A percentile compares a stretch with the other conserved stretches of the same genome.
phyloP scores from a whole-genome alignment of 1,140 invertebrate species.

The Brachionus manjavacas region DNA sequence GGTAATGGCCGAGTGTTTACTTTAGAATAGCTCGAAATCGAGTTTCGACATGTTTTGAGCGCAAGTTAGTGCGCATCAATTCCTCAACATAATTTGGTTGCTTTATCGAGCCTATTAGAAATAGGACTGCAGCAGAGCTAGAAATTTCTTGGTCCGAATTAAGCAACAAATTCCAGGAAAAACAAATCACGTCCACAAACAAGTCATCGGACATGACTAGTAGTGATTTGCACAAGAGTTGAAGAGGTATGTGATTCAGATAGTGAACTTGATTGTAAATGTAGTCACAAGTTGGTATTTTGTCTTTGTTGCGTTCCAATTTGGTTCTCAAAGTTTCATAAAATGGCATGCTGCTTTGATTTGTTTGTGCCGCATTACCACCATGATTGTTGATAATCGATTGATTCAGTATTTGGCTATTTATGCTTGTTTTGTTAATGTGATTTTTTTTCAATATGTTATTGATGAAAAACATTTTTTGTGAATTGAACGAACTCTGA shows the following conservation, averaged over 20 bases:
- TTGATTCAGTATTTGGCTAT: background rate
- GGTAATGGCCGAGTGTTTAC: constrained; percentile 53
- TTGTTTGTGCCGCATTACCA: background rate
- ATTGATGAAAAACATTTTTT: constrained; percentile 37
- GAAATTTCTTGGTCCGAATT: constrained; percentile 65
- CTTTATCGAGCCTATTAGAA: constrained; percentile 83
- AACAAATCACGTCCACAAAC: constrained; percentile 77
- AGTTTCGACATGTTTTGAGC: constrained; percentile 71
- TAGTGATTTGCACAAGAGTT: constrained; percentile 81
- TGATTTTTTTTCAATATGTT: background rate
- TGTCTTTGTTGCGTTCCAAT: constrained; percentile 10
- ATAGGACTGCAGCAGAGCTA: constrained; percentile 70
- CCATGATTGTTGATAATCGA: background rate
- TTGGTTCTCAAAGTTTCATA: background rate
- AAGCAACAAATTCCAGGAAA: constrained; percentile 87
- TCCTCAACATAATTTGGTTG: constrained; percentile 77
- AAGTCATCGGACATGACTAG: constrained; percentile 80
- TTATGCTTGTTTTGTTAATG: background rate
- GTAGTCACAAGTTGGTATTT: constrained; percentile 10
- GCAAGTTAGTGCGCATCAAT: constrained; percentile 77
- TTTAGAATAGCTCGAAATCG: constrained; percentile 75
- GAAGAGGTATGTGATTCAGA: constrained; percentile 80
- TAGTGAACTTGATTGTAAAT: constrained; percentile 15
- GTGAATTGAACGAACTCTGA: constrained; percentile 6
- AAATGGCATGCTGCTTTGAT: background rate